Evolutionary conservation across 2,797 vertebrate species (phyloP), one percentile per base, ranked within the genome.

Genomic region (Sebastes hopkinsi): DNA sequence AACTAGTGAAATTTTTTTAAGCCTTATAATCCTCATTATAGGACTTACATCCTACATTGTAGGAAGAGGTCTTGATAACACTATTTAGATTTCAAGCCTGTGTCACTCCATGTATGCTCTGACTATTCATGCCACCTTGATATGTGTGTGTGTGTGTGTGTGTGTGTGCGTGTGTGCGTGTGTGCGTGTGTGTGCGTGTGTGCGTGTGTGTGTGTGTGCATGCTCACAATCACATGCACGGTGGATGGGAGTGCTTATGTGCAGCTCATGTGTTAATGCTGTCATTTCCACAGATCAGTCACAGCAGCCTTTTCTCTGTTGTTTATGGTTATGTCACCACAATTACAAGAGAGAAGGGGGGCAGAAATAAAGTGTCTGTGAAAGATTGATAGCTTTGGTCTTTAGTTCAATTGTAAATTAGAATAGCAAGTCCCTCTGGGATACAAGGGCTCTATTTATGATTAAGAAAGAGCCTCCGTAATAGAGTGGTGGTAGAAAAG

Each of bases 381-480:
- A 96, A 96, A 98, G 98, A 99, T 99, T 97, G 98, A 99, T 99
- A 97, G 97, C 97, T 97, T 94, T 95, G 94, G 94, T 99, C 97
- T 97, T 96, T 96, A 97, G 97, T 99, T 99, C 97, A 99, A 97
- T 97, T 98, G 97, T 98, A 98, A 99, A 99, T 99, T 98, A 98
- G 97, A 98, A 98, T 96, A 92, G 96, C 97, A 96, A 96, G 95
- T 97, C 97, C 97, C 98, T 96, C 95, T 94, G 97, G 97, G 97
- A 98, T 96, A 96, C 97, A 96, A 94, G 95, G 95, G 96, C 96
- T 97, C 96, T 97, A 98, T 98, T 98, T 98, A 98, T 99, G 97
- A 99, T 99, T 99, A 98, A 97, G 97, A 98, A 98, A 97, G 97
- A 98, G 93, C 95, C 95, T 96, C 95, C 91, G 91, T 98, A 97